Base-by-base conservation (phyloP, 2,113 vertebrate species). In the Talpa occidentalis region DNA sequence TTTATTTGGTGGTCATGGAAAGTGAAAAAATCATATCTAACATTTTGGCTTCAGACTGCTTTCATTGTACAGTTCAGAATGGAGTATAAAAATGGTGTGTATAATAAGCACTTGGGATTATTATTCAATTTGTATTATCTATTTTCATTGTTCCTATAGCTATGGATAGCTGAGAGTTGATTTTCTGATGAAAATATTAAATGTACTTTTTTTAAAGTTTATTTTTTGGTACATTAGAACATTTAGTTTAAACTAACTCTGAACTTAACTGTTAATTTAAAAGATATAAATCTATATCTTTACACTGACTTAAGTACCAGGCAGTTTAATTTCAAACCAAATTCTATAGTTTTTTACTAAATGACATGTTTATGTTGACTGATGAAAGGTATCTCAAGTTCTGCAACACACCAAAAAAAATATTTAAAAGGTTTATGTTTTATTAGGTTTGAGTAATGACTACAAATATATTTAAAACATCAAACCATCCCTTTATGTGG, bases 211-310 rank as follows among this genome's bases (percentile, higher is more conserved):
- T 74, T 56, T 77, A 54, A 59, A 40, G 1, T 15, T 73, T 42
- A 26, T 52, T 56, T 66, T 64, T 83, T 92, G 35, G 30, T 70
- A 90, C 40, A 49, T 66, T 42, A 37, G 10, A 70, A 64, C 16
- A 47, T 90, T 91, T 90, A 62, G 90, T 95, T 93, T 69, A 92
- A 93, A 47, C 26, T 44, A 84, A 78, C 37, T 12, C 14, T n/a
- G 9, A 97, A 74, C 24, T 83, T 11, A 62, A 47, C 10, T 74
- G n/a, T n/a, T n/a, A 54, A 90, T 88, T 84, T 72, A 52, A 81
- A 78, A 84, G 52, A 62, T 88, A 26, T 47, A 49, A 88, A 6
- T 74, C 67, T 81, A 4, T 69, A 59, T 26, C 49, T 56, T 56
- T 56, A 22, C 24, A 56, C 49, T 95, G 42, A 64, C 19, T 89